Evolutionary conservation across 1,140 invertebrate genomes (phyloP).

Genomic region (Drosophila neocordata): DNA sequence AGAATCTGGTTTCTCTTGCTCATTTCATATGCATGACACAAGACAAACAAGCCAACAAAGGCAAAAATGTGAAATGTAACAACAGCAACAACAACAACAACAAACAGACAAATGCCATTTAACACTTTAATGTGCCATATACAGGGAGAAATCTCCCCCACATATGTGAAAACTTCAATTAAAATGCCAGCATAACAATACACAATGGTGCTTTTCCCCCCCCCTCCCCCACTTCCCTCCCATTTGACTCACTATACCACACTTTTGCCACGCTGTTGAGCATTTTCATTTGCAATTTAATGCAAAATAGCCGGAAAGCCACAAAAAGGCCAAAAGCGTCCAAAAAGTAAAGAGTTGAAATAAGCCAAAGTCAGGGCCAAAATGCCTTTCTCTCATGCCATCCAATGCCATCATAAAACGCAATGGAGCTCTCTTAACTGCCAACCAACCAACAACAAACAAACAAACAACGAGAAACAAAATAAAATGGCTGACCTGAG

Average conservation of each 20-base stretch:
- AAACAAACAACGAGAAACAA: constrained; percentile 16
- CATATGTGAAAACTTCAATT: constrained; percentile 56
- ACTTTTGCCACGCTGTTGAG: constrained; percentile 5
- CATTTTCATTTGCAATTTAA: constrained; percentile 63
- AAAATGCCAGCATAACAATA: constrained; percentile 62
- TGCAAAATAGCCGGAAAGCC: constrained; percentile 63
- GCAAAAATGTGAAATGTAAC: background rate
- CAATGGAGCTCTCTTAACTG: constrained; percentile 61
- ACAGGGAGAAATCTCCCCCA: constrained; percentile 3
- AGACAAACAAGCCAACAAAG: constrained; percentile 4
- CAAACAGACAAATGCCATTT: constrained; percentile 49
- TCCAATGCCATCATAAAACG: constrained; percentile 60
- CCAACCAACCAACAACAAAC: constrained; percentile 21
- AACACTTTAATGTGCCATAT: constrained; percentile 57
- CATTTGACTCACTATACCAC: background rate
- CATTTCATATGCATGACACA: constrained; percentile 55
- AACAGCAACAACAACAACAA: constrained; percentile 11
- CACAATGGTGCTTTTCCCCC: constrained; percentile 31
- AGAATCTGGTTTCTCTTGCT: constrained; percentile 28
- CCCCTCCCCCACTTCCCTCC: background rate
- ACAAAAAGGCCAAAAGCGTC: constrained; percentile 51
- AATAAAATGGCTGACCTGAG: constrained; percentile 44
- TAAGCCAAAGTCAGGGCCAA: constrained; percentile 28
- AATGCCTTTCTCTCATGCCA: constrained; percentile 16
- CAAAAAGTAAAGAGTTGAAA: constrained; percentile 29